Evolutionary conservation across 2,113 vertebrate species (phyloP), one percentile per base, ranked within the genome.

Genomic region (Willisornis vidua): DNA sequence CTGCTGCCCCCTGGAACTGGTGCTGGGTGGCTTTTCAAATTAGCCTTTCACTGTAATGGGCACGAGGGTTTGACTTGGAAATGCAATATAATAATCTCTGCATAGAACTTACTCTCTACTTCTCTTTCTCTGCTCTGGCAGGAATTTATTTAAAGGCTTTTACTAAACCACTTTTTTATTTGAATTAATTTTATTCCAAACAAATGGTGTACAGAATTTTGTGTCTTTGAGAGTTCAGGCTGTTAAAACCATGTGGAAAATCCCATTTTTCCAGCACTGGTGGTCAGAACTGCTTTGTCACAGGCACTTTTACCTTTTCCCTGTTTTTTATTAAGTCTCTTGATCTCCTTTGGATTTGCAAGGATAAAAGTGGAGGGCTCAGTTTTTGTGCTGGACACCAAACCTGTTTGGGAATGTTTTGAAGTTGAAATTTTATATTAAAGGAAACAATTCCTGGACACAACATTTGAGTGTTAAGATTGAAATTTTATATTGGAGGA

Each of bases 251-350:
- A 2, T 24, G 57, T 28, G 12, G 66, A 28, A 66, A 89, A 59
- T 59, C 33, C 67, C 29, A 10, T 94, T 89, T 87, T 75, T 92
- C 16, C 66, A 49, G 54, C 49, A 3, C 33, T 25, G 17, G 35
- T 19, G 77, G 31, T 92, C 77, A 71, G 14, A 48, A 10, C 89
- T 80, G 29, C 54, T 89, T 90, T 73, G 26, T 80, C 87, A 87
- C n/a, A 51, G 48, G 3, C 49, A 26, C 22, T 79, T 75, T 55
- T 16, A n/a, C 89, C 77, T 92, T 96, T 89, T 90, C 91, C 54
- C 57, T 66, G 23, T 31, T 33, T 85, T 96, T 65, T 19, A 0
- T 46, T 77, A 94, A 68, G 37, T 81, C 43, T 91, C 22, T 59
- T 23, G 55, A 23, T 58, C 51, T 63, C 57, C 62, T 41, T 46